These are phyloP conservation scores for Vesta saturnalis DNA, from an alignment of 2,888 invertebrate genomes.

Conservation along the genomic window DNA sequence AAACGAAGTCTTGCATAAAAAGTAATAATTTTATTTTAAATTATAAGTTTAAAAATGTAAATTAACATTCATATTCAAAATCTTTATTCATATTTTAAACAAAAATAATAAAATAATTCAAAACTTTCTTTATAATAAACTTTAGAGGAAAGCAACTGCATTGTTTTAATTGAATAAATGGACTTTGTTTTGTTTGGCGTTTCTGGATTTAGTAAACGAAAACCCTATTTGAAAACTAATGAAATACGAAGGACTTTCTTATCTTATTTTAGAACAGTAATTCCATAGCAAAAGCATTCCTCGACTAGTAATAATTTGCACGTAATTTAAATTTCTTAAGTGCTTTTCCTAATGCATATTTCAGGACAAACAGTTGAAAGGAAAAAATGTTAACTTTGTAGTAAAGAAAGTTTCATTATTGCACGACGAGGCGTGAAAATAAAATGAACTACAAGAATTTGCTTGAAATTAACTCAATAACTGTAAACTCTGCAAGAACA, in stretches of 20 bases:
- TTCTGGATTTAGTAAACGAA: conserved; percentile 8
- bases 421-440: conserved; percentile 34
- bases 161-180: conserved; percentile 14
- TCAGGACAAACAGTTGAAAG: conserved; percentile 16
- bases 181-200: conserved; percentile 10
- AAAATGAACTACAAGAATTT: conserved; percentile 38
- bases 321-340: conserved; percentile 30
- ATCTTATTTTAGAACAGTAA: conserved; percentile 8
- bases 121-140: neutral
- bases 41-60: too few species aligned
- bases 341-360: conserved; percentile 22
- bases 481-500: conserved; percentile 35
- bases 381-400: conserved; percentile 19
- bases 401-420: conserved; percentile 33
- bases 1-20: too few species aligned
- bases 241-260: conserved; percentile 12
- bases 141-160: conserved; percentile 7
- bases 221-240: conserved; percentile 10
- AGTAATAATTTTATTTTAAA: too few species aligned
- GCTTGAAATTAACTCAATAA: conserved; percentile 41
- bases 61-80: neutral
- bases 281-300: conserved; percentile 2
- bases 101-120: neutral
- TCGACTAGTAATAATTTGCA: conserved; percentile 37
- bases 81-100: conserved; percentile 7